Percentiles rank a stretch among this genome's conserved stretches.
phyloP scores from a whole-genome alignment of 2,888 invertebrate species.

The Thelaira solivaga region DNA sequence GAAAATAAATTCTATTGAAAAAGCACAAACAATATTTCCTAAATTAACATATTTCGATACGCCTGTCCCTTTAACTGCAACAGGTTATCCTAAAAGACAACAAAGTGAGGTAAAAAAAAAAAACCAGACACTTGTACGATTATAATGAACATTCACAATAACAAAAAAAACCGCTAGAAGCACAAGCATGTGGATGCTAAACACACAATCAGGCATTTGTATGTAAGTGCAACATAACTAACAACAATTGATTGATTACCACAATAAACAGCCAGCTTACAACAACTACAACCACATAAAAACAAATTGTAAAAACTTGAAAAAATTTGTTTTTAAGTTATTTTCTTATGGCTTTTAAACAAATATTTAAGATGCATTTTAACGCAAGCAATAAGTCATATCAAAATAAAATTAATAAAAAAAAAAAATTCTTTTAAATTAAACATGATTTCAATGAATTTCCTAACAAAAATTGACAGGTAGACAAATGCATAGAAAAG shows the following conservation, averaged over 20 bases:
- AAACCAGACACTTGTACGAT: constrained; percentile 40
- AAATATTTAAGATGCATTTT: constrained; percentile 38
- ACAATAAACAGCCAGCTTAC: constrained; percentile 36
- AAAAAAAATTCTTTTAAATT: constrained; percentile 57
- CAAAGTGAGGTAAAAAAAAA: constrained; percentile 5
- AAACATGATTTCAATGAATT: constrained; percentile 58
- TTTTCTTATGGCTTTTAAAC: constrained; percentile 13
- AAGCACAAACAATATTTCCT: constrained; percentile 27
- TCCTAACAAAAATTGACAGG: constrained; percentile 53
- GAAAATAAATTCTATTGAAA: constrained; percentile 36
- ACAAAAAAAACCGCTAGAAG: no score
- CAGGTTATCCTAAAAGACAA: constrained; percentile 51
- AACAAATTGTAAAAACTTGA: constrained; percentile 22
- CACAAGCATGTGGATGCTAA: background rate
- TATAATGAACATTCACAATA: background rate
- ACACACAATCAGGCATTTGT: background rate
- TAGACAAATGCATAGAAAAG: constrained; percentile 23
- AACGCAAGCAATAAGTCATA: constrained; percentile 56
- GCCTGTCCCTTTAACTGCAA: constrained; percentile 56
- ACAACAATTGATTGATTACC: constrained; percentile 61
- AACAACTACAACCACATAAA: constrained; percentile 8
- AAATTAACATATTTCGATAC: constrained; percentile 60
- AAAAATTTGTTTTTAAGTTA: no score
- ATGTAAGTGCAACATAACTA: constrained; percentile 45
- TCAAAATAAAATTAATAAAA: no score